Percentiles rank a stretch among this genome's conserved stretches.
phyloP scores from a whole-genome alignment of 2,888 invertebrate genomes.

The Eupithecia inturbata region DNA sequence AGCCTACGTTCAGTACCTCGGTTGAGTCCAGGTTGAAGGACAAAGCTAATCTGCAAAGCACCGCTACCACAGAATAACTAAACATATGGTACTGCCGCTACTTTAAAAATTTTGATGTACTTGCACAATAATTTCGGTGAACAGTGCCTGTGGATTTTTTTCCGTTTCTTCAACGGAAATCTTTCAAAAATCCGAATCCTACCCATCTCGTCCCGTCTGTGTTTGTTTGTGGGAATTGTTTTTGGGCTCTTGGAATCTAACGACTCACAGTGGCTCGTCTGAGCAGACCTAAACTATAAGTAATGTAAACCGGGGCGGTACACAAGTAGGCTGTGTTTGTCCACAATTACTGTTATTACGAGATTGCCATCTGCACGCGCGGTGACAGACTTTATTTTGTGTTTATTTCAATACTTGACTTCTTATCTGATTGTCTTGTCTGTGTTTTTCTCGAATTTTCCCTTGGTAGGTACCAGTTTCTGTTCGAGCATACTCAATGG shows the following conservation, averaged over 20 bases:
- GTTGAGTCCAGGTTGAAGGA: too few relatives aligned
- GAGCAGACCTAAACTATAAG: background rate
- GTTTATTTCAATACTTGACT: conserved; percentile 9
- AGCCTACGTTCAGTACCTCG: too few relatives aligned
- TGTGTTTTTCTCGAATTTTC: background rate
- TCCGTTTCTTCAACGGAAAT: background rate
- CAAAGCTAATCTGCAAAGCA: too few relatives aligned
- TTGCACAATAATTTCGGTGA: too few relatives aligned
- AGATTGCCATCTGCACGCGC: conserved; percentile 39
- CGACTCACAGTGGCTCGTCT: background rate
- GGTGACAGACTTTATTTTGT: conserved; percentile 27
- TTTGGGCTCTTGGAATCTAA: background rate
- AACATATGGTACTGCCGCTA: too few relatives aligned
- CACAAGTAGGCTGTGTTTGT: conserved; percentile 44
- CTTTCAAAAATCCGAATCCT: background rate
- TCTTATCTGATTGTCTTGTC: background rate
- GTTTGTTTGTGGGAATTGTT: background rate
- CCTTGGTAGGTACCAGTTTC: background rate
- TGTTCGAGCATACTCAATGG: background rate
- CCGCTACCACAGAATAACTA: too few relatives aligned
- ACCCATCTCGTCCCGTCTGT: background rate
- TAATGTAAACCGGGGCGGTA: conserved; percentile 44
- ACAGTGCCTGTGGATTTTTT: background rate
- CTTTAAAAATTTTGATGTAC: too few relatives aligned
- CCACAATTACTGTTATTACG: conserved; percentile 41